A percentile compares a stretch with the other conserved stretches of the same genome.
Conservation (phyloP, 2,113 vertebrate genomes). For the Aegotheles bennettii region DNA sequence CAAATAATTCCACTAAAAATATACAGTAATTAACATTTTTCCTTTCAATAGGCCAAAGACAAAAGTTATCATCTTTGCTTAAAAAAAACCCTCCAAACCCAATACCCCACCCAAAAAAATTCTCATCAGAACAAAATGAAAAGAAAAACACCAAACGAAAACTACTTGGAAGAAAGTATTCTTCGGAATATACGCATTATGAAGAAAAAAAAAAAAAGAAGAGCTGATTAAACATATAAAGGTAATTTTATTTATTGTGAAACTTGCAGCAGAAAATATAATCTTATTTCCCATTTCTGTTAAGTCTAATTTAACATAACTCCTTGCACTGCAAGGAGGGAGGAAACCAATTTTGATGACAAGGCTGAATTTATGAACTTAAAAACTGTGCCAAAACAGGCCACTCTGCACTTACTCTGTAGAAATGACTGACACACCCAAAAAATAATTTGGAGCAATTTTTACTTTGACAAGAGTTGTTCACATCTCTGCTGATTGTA, state of each 20-base stretch:
- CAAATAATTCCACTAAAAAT: not conserved
- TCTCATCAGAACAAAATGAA: not conserved
- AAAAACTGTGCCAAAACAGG: not conserved
- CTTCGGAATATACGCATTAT: not conserved
- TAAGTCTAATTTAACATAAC: not conserved
- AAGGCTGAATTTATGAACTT: not conserved
- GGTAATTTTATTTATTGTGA: not conserved
- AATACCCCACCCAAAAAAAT: not conserved
- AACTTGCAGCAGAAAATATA: too few species aligned
- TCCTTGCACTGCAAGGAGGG: not conserved
- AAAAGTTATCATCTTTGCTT: not conserved
- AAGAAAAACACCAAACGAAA: too few species aligned
- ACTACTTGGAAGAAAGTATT: not conserved
- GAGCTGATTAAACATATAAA: not conserved
- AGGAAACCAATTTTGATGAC: not conserved
- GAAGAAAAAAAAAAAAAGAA: not conserved
- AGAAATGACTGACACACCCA: not conserved
- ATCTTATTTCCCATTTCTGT: too few species aligned
- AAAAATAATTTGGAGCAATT: not conserved
- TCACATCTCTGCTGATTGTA: not conserved
- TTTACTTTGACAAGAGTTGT: not conserved
- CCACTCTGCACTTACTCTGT: not conserved
- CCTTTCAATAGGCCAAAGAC: not conserved
- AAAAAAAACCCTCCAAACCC: not conserved
- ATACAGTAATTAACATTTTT: not conserved